These are phyloP conservation scores for Notarius quadriscutis DNA, from an alignment of 2,113 vertebrate genomes.

Conservation along the genomic window DNA sequence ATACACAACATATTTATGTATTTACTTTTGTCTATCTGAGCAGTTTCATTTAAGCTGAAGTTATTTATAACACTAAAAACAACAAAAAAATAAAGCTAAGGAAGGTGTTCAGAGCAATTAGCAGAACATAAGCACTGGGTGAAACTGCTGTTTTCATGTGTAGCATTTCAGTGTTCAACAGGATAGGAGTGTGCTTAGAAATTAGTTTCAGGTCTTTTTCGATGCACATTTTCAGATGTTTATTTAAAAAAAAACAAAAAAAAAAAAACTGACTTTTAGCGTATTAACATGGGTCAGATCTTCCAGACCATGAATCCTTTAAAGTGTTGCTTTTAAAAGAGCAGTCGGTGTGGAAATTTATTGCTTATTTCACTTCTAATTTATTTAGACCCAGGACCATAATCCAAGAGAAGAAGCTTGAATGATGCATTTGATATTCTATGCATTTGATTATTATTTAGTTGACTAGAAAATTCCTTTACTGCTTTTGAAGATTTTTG, in stretches of 20 bases:
- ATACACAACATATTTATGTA: constrained; percentile 50
- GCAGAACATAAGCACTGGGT: constrained; percentile 21
- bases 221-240: constrained; percentile 23
- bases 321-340: constrained; percentile 21
- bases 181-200: constrained; percentile 18
- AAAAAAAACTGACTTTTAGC: constrained; percentile 4
- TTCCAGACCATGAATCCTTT: constrained; percentile 25
- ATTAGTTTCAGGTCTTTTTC: constrained; percentile 31
- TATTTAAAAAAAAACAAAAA: not conserved
- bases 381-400: constrained; percentile 43
- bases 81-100: not conserved
- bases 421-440: constrained; percentile 47
- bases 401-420: constrained; percentile 40
- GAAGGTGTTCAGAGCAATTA: constrained; percentile 15
- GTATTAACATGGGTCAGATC: constrained; percentile 21
- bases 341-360: not conserved
- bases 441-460: constrained; percentile 51
- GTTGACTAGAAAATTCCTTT: constrained; percentile 48
- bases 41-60: constrained; percentile 45
- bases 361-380: constrained; percentile 28
- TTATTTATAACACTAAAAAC: constrained; percentile 45
- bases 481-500: constrained; percentile 53
- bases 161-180: constrained; percentile 37
- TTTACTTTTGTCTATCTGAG: constrained; percentile 43
- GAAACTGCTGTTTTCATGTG: constrained; percentile 39